Evolutionary conservation across 1,140 invertebrate species (phyloP).

Genomic region (Leguminivora glycinivorella): DNA sequence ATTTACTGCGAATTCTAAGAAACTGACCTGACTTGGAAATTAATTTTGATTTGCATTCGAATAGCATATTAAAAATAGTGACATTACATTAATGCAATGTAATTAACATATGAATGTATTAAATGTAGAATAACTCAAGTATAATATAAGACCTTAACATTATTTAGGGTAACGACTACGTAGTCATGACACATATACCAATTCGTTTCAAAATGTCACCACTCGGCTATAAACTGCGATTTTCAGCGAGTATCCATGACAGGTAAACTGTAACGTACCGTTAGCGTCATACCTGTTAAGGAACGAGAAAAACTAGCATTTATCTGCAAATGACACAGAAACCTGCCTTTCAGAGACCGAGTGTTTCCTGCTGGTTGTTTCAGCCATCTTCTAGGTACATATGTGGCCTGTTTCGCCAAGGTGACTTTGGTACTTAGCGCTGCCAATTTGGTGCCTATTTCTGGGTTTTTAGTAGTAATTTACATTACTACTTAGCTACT

Average conservation of each 20-base stretch:
- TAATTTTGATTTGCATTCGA: not conserved
- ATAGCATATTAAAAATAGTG: not conserved
- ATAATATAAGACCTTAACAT: too few relatives aligned
- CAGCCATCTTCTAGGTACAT: not conserved
- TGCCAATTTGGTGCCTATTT: too few relatives aligned
- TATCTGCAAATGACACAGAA: not conserved
- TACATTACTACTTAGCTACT: too few relatives aligned
- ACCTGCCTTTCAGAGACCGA: not conserved
- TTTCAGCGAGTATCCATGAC: not conserved
- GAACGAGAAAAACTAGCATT: slow-evolving; percentile 15
- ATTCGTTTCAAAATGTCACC: not conserved
- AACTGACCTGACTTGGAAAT: not conserved
- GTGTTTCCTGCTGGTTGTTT: not conserved
- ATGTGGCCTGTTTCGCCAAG: too few relatives aligned
- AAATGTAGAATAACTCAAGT: too few relatives aligned
- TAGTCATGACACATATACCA: not conserved
- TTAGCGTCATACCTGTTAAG: slow-evolving; percentile 7
- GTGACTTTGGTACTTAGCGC: too few relatives aligned
- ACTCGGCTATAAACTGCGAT: not conserved
- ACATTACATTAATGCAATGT: too few relatives aligned
- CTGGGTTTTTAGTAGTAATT: too few relatives aligned
- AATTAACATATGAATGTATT: too few relatives aligned
- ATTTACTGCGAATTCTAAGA: not conserved
- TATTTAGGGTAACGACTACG: too few relatives aligned
- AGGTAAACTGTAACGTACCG: not conserved